Percentiles rank a stretch among this genome's conserved stretches.
phyloP scores from a whole-genome alignment of 2,888 invertebrate genomes.

The Scelioninae gen. 1 region DNA sequence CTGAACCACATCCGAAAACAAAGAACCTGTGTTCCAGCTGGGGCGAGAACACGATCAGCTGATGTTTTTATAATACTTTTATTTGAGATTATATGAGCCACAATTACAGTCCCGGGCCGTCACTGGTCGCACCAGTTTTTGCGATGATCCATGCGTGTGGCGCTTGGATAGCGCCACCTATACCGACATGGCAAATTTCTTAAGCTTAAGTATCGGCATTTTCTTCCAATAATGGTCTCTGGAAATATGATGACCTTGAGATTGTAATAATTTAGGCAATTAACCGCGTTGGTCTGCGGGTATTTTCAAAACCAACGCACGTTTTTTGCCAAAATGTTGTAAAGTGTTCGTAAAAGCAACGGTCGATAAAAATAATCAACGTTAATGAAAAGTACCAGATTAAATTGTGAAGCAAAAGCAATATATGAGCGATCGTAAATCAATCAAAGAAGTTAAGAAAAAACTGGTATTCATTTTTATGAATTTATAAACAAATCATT shows the following conservation, averaged over 20 bases:
- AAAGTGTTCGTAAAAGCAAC: not conserved
- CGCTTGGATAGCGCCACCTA: constrained; percentile 51
- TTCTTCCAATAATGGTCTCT: constrained; percentile 14
- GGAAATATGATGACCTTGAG: constrained; percentile 37
- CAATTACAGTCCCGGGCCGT: constrained; percentile 42
- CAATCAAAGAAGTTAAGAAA: constrained; percentile 13
- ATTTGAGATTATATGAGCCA: constrained; percentile 46
- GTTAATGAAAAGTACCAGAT: constrained; percentile 39
- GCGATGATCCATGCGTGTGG: constrained; percentile 32
- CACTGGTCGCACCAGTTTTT: constrained; percentile 63
- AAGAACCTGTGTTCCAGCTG: constrained; percentile 1
- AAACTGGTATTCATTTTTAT: constrained; percentile 34
- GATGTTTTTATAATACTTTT: constrained; percentile 45
- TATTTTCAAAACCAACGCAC: not conserved
- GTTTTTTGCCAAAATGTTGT: not conserved
- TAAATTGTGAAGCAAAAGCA: constrained; percentile 19
- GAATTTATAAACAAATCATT: constrained; percentile 41
- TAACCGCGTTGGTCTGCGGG: constrained; percentile 8
- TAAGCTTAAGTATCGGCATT: constrained; percentile 16
- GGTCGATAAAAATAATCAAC: constrained; percentile 4
- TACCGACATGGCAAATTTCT: constrained; percentile 37
- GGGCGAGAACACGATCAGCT: constrained; percentile 61
- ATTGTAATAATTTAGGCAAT: constrained; percentile 44
- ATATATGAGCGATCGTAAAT: constrained; percentile 24
- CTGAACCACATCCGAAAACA: constrained; percentile 48